Evolutionary conservation across 1,140 invertebrate species (phyloP).

Genomic region (Zaprionus nigranus): DNA sequence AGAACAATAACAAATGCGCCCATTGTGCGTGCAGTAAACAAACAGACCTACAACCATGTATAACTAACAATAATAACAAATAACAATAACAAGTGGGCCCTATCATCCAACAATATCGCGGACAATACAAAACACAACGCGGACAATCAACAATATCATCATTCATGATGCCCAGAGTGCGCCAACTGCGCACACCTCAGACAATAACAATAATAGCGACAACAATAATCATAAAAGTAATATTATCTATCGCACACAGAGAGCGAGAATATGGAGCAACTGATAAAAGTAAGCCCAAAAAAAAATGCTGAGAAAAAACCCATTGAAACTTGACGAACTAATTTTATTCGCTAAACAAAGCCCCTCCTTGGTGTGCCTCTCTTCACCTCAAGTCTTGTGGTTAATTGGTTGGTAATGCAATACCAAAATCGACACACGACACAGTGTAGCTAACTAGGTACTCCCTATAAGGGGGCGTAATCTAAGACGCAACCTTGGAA

Average conservation of each 20-base stretch:
- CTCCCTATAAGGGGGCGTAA: conserved; percentile 26
- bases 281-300: conserved; percentile 50
- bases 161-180: too few relatives aligned
- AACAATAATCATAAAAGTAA: conserved; percentile 48
- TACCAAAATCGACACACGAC: not conserved
- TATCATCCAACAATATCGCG: conserved; percentile 24
- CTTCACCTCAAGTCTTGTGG: conserved; percentile 6
- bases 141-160: conserved; percentile 23
- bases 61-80: conserved; percentile 17
- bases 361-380: not conserved
- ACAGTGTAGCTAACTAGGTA: too few relatives aligned
- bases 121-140: conserved; percentile 12
- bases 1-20: conserved; percentile 3
- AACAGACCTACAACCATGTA: conserved; percentile 2
- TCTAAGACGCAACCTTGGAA: conserved; percentile 54
- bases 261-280: conserved; percentile 21
- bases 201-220: conserved; percentile 37
- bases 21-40: not conserved
- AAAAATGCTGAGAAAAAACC: conserved; percentile 18
- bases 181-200: conserved; percentile 11
- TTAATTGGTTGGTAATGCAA: conserved; percentile 43
- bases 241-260: conserved; percentile 24
- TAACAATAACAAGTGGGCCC: conserved; percentile 6
- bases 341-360: conserved; percentile 3
- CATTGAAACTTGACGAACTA: conserved; percentile 45